Percentiles rank a stretch among this genome's conserved stretches.
These are phyloP conservation scores for Amphimedon queenslandica DNA, from an alignment of 37 sponge, comb jelly and placozoan species.

Conservation along the genomic window DNA sequence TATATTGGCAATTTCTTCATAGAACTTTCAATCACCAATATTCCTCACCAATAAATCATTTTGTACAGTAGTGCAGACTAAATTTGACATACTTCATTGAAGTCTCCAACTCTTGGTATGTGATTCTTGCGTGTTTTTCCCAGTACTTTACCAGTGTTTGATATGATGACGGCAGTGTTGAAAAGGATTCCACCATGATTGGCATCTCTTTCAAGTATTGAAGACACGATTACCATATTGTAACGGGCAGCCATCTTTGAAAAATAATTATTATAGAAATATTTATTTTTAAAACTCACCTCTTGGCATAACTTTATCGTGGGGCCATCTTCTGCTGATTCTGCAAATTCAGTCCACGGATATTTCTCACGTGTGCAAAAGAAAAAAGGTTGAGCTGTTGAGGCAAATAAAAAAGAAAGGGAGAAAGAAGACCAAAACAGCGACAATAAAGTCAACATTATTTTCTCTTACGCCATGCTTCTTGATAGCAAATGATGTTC, in stretches of 20 bases:
- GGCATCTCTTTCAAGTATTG: slow-evolving; percentile 90
- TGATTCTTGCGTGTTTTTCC: slow-evolving; percentile 94
- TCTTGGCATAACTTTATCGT: slow-evolving; percentile 76
- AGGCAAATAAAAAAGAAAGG: too few relatives aligned
- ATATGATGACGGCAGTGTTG: slow-evolving; percentile 88
- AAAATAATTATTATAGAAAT: neutral
- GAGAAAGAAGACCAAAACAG: too few relatives aligned
- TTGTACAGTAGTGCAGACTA: too few relatives aligned
- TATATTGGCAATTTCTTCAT: too few relatives aligned
- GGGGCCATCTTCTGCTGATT: slow-evolving; percentile 87
- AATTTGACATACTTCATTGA: slow-evolving; percentile 94
- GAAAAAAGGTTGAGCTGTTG: slow-evolving; percentile 73
- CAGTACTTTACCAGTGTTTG: slow-evolving; percentile 79
- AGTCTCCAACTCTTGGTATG: slow-evolving; percentile 94
- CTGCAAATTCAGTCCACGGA: slow-evolving; percentile 90
- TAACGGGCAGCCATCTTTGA: slow-evolving; percentile 81
- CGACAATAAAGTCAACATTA: neutral
- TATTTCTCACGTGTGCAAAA: slow-evolving; percentile 93
- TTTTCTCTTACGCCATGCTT: slow-evolving; percentile 74
- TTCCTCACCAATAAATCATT: too few relatives aligned
- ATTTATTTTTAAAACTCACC: slow-evolving; percentile 21
- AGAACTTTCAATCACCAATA: too few relatives aligned
- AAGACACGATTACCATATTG: slow-evolving; percentile 91
- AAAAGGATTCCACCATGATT: slow-evolving; percentile 58
- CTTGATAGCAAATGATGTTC: slow-evolving; percentile 91